Conservation (phyloP, 2,113 vertebrate genomes). For the Phocoena phocoena region DNA sequence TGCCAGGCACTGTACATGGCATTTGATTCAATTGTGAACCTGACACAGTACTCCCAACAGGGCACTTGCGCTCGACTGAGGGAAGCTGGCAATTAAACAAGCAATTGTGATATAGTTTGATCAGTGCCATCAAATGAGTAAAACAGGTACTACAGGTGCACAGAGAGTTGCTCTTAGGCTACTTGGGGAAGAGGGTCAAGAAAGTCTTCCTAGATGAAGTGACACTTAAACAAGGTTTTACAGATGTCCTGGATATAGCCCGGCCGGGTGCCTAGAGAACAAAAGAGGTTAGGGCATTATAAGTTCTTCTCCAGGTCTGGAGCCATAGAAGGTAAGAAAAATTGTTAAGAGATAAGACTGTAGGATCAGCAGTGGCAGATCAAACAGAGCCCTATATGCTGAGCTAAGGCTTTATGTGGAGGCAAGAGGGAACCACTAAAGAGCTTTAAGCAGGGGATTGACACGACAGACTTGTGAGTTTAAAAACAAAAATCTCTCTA, state of each 20-base stretch:
- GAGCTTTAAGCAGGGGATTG: neutral
- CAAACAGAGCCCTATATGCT: neutral
- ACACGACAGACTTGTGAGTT: neutral
- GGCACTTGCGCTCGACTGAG: neutral
- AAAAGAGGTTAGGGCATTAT: neutral
- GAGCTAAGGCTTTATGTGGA: neutral
- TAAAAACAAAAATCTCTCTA: neutral
- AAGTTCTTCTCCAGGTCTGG: neutral
- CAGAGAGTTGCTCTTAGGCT: neutral
- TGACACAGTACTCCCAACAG: neutral
- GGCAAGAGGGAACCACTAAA: neutral
- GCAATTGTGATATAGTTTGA: neutral
- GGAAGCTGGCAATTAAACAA: neutral
- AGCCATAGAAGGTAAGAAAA: neutral
- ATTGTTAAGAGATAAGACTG: neutral
- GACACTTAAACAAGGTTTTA: neutral
- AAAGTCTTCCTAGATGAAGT: neutral
- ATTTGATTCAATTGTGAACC: neutral
- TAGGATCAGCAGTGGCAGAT: neutral
- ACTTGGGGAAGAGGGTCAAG: neutral
- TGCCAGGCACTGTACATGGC: neutral
- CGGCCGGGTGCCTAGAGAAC: neutral
- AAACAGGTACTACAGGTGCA: neutral
- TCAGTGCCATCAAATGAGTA: neutral
- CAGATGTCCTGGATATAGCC: neutral